Evolutionary conservation across 2,113 vertebrate genomes (phyloP).

Genomic region (Grantiella picta): DNA sequence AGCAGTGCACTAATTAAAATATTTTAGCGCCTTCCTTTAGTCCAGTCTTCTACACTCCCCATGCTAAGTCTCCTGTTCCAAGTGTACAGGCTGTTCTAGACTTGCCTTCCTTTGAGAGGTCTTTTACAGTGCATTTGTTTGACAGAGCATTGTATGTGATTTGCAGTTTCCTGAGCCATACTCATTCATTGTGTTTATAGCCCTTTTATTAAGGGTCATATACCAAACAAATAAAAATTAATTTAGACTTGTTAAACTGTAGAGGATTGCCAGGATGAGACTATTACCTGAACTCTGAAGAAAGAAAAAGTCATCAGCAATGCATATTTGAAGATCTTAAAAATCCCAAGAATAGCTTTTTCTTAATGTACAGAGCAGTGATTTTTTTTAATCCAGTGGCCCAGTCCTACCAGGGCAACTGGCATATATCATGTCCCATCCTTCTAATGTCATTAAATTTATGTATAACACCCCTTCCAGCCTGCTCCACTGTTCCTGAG

Average conservation of each 20-base stretch:
- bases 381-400: background rate
- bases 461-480: background rate
- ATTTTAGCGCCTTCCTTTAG: background rate
- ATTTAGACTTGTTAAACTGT: background rate
- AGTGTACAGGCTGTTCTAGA: background rate
- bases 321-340: background rate
- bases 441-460: background rate
- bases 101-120: background rate
- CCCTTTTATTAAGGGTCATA: background rate
- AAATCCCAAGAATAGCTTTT: background rate
- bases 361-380: background rate
- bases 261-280: background rate
- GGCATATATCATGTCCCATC: background rate
- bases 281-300: background rate
- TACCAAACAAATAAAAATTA: constrained; percentile 1
- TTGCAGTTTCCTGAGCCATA: background rate
- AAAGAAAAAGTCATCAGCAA: background rate
- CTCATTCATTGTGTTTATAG: background rate
- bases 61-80: background rate
- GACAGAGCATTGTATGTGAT: background rate
- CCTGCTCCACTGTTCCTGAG: background rate
- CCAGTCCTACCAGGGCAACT: background rate
- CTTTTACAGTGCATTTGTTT: background rate
- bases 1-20: background rate
- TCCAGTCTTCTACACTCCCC: too few species aligned